Evolutionary conservation across 2,797 vertebrate genomes (phyloP).

Genomic region (Mareca strepera): DNA sequence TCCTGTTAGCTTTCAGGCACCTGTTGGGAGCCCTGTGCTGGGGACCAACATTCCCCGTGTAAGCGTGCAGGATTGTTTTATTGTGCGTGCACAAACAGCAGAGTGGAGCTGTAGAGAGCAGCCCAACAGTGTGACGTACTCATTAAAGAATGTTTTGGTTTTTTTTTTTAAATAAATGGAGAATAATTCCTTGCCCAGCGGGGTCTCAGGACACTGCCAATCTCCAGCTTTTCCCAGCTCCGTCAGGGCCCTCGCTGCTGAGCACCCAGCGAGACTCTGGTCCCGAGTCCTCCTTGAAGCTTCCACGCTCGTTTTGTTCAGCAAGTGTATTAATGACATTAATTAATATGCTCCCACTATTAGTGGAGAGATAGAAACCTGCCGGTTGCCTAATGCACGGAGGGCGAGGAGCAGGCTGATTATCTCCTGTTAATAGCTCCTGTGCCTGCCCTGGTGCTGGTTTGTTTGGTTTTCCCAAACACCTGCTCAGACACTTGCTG

Average conservation of each 20-base stretch:
- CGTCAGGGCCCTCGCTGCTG: not conserved
- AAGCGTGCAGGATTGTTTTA: not conserved
- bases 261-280: accelerated
- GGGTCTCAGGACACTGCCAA: not conserved
- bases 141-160: not conserved
- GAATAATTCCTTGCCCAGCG: not conserved
- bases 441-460: not conserved
- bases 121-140: not conserved
- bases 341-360: not conserved
- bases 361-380: not conserved
- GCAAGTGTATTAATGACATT: not conserved
- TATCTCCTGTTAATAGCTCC: not conserved
- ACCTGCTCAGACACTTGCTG: not conserved
- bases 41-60: not conserved
- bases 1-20: not conserved
- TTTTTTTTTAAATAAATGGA: not conserved
- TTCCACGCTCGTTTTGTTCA: not conserved
- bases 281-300: not conserved
- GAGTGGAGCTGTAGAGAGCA: not conserved
- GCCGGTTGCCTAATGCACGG: not conserved
- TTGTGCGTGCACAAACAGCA: not conserved
- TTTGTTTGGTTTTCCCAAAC: slow-evolving; percentile 3
- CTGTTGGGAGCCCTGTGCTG: not conserved
- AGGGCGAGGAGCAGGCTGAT: not conserved
- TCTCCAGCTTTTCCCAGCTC: not conserved